Percentiles rank a stretch among this genome's conserved stretches.
Conservation (phyloP, 2,888 invertebrate genomes). For the Athalia cordata region DNA sequence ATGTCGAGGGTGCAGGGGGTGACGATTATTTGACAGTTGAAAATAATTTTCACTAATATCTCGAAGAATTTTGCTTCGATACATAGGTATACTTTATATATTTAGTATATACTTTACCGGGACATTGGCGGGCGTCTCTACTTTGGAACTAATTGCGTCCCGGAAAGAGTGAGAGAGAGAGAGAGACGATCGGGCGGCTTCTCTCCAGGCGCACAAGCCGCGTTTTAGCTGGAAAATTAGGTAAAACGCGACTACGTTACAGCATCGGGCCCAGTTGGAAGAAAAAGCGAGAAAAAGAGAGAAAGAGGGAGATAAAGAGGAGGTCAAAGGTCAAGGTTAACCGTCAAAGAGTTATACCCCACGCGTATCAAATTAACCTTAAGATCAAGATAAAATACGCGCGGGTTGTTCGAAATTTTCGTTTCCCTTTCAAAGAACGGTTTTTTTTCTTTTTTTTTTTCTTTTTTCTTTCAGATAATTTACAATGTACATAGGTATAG, state of each 20-base stretch:
- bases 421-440: too few species aligned
- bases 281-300: slow-evolving; percentile 47
- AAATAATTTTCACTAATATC: slow-evolving; percentile 23
- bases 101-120: not conserved
- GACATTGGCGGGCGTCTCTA: not conserved
- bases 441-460: too few species aligned
- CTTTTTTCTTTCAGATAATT: too few species aligned
- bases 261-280: slow-evolving; percentile 15
- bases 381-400: not conserved
- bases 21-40: slow-evolving; percentile 5
- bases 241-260: slow-evolving; percentile 31
- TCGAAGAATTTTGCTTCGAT: not conserved
- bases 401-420: too few species aligned
- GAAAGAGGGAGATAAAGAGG: slow-evolving; percentile 22
- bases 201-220: too few species aligned
- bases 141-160: slow-evolving; percentile 26
- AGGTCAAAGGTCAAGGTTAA: slow-evolving; percentile 22
- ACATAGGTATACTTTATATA: not conserved
- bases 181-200: not conserved
- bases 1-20: too few species aligned
- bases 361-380: slow-evolving; percentile 10
- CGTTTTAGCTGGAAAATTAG: slow-evolving; percentile 7
- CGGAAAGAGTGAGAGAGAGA: slow-evolving; percentile 4
- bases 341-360: slow-evolving; percentile 30
- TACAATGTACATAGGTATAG: too few species aligned